A percentile compares a stretch with the other conserved stretches of the same genome.
phyloP scores from a whole-genome alignment of 2,797 vertebrate species.

The Oreochromis mossambicus region DNA sequence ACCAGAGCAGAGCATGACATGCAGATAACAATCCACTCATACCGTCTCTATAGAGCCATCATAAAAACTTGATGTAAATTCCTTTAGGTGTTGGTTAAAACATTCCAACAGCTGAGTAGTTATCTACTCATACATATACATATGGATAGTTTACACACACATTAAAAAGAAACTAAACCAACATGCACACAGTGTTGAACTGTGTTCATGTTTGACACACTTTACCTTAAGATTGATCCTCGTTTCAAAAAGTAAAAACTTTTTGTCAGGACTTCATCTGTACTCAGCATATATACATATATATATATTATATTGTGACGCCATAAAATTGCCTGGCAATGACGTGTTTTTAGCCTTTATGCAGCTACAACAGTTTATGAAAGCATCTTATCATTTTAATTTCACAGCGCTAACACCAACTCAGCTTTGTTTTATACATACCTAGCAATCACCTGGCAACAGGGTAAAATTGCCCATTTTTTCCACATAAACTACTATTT shows the following conservation, averaged over 20 bases:
- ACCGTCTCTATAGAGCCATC: neutral
- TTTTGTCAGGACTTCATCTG: neutral
- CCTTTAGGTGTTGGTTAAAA: neutral
- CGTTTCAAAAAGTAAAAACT: neutral
- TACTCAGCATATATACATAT: neutral
- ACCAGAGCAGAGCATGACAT: neutral
- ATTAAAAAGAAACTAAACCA: neutral
- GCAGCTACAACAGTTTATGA: neutral
- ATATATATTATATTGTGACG: neutral
- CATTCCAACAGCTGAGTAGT: neutral
- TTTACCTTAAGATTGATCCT: neutral
- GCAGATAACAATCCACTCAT: constrained; percentile 10
- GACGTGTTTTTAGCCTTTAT: neutral
- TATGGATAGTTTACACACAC: neutral
- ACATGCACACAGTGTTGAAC: neutral
- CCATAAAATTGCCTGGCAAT: neutral
- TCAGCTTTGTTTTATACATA: neutral
- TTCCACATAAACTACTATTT: neutral
- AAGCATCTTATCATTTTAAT: neutral
- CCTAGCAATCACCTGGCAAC: neutral
- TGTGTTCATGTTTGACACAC: neutral
- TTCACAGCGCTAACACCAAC: neutral
- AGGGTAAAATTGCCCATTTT: neutral
- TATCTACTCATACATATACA: neutral
- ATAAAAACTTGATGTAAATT: neutral